Percentiles rank a stretch among this genome's conserved stretches.
Evolutionary conservation across 2,888 invertebrate species (phyloP).

Genomic region (Standfussiana lucernea): DNA sequence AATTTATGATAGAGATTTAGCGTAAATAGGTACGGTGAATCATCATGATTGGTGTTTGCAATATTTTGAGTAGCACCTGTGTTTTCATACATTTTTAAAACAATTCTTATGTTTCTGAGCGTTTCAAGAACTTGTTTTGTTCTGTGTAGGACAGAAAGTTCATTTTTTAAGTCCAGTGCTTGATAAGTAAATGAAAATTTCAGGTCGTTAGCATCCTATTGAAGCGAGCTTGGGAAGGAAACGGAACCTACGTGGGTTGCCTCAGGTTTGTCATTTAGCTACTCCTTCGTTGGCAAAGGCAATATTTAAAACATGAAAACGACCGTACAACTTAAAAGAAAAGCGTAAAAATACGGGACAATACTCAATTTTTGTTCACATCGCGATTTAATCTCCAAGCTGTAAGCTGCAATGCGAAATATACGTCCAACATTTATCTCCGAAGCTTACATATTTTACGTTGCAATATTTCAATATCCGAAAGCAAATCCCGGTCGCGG

Average conservation of each 20-base stretch:
- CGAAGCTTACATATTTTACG: constrained; percentile 34
- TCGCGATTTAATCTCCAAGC: background rate
- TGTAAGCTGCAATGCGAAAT: constrained; percentile 12
- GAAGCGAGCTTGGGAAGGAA: constrained; percentile 17
- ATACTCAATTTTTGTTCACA: background rate
- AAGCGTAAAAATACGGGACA: background rate
- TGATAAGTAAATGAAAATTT: constrained; percentile 10
- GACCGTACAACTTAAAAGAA: background rate
- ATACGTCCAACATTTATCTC: constrained; percentile 28
- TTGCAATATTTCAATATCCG: constrained; percentile 50
- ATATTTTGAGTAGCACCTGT: background rate
- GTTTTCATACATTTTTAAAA: background rate
- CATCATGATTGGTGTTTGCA: background rate
- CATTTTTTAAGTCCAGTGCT: background rate
- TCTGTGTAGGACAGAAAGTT: background rate
- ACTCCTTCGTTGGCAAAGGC: background rate
- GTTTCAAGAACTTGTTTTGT: background rate
- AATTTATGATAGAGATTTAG: constrained; percentile 9
- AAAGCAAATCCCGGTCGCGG: constrained; percentile 35
- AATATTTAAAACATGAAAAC: background rate
- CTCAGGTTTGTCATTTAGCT: constrained; percentile 20
- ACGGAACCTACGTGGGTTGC: background rate
- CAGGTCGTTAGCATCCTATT: constrained; percentile 38
- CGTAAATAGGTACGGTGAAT: background rate
- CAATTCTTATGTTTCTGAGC: background rate